Evolutionary conservation across 2,113 vertebrate species (phyloP), one percentile per base, ranked within the genome.

Genomic region (Trogon melanurus): DNA sequence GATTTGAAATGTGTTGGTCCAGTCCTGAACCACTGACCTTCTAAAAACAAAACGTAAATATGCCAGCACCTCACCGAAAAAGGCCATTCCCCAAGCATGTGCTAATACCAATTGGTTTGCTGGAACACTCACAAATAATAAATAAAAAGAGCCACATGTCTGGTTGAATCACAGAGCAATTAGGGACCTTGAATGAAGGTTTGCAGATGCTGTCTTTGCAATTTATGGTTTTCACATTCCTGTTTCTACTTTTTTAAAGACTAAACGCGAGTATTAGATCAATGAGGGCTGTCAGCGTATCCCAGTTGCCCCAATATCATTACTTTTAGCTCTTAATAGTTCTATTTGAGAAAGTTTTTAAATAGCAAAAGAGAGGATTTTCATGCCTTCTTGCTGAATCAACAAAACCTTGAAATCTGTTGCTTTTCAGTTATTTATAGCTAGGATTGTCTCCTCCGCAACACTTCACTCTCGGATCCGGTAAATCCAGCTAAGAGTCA

Each of bases 171-270:
- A 61, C 27, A 67, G 80, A 57, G 78, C 80, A 69, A 69, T 95
- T 92, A 53, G 53, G 57, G 89, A 36, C 53, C 32, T 81, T 91
- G 69, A 93, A 47, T 71, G 70, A 92, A 93, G 53, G 61, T 65
- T 81, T 95, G 73, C 93, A 92, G 80, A 79, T 95, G 82, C 71
- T 91, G 84, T 17, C 10, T 87, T 87, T 87, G 57, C 50, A 81
- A 67, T 91, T 84, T 91, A 80, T 67, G 16, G 32, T 64, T 81
- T 85, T 44, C 29, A 53, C 27, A 56, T 83, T 94, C 72, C 56
- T 86, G 19, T 79, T 87, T 61, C 70, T 79, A 48, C 32, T 22
- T 89, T 89, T 20, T 34, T 34, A 38, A 87, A 69, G 60, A 75
- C 38, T 44, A 71, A 93, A 62, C 6, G 9, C 81, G 80, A 44